These are phyloP conservation scores for Latrodectus elegans DNA, from an alignment of 2,888 invertebrate genomes.

Conservation along the genomic window DNA sequence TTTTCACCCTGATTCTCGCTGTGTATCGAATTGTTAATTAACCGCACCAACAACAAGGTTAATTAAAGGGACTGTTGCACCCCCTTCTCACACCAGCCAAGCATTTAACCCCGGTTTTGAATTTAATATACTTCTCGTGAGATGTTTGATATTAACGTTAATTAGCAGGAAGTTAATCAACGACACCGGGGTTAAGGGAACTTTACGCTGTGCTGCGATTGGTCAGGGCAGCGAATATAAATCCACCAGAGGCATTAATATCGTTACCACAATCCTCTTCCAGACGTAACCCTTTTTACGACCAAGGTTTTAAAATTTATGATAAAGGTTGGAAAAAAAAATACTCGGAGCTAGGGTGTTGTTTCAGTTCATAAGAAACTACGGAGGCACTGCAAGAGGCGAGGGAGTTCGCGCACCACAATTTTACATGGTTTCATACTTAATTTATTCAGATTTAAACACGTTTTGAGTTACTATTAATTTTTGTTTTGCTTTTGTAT, in stretches of 20 bases:
- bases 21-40: slow-evolving; percentile 3
- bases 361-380: background rate
- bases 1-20: no score
- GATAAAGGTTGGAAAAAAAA: background rate
- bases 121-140: background rate
- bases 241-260: background rate
- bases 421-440: background rate
- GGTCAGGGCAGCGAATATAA: no score
- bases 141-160: background rate
- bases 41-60: slow-evolving; percentile 1
- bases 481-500: background rate
- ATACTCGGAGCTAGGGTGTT: background rate
- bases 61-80: background rate
- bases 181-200: background rate
- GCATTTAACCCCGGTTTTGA: background rate
- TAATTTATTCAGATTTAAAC: slow-evolving; percentile 2
- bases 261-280: background rate
- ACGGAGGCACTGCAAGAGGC: background rate
- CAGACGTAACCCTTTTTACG: background rate
- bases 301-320: background rate
- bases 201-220: no score
- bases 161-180: background rate
- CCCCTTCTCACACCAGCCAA: background rate
- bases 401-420: background rate
- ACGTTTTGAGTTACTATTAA: background rate